Base-by-base conservation (phyloP, 2,113 vertebrate genomes). In the Anolis sagrei region DNA sequence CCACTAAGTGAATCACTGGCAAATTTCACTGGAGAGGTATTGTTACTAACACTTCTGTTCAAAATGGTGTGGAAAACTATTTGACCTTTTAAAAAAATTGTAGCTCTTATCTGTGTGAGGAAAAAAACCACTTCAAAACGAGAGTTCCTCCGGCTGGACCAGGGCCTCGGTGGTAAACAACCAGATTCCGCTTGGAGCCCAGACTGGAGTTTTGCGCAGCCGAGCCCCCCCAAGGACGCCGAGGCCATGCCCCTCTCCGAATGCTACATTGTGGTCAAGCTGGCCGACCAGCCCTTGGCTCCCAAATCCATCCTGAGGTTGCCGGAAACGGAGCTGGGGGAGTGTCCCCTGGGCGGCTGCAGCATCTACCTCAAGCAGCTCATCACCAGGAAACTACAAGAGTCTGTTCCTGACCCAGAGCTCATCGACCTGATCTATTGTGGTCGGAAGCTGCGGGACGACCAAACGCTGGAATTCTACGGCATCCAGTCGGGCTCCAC, bases 391-490 rank as follows among this genome's bases (percentile, higher is more conserved):
- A 97, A 98, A 75, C 95, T 99, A 48, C 95, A 98, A 68, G 98
- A 99, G 66, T 97, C 97, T 0, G 93, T 99, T 58, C 97, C 98
- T 1, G 98, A 99, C 76, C 98, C 98, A 0, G 98, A 99, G 82
- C 97, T 99, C 34, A 99, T 99, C 72, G 98, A 99, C 89, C 92
- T 99, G 58, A 97, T 99, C 82, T 98, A 99, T 91, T 99, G 98
- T 89, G 99, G 99, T 16, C 95, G 98, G 1, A 98, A 98, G 88
- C 95, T 99, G 73, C 97, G 98, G 89, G 98, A 99, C 84, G 98
- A 99, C 36, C 96, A 99, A 44, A 99, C 98, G 0, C 90, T 99
- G 62, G 98, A 99, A 86, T 97, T 98, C 39, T 99, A 98, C 18
- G 98, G 98, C 4, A 98, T 99, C 92, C 98, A 97, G 66, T 97